A percentile compares a stretch with the other conserved stretches of the same genome.
These are phyloP conservation scores for Apteryx owenii DNA, from an alignment of 2,113 vertebrate species.

Conservation along the genomic window DNA sequence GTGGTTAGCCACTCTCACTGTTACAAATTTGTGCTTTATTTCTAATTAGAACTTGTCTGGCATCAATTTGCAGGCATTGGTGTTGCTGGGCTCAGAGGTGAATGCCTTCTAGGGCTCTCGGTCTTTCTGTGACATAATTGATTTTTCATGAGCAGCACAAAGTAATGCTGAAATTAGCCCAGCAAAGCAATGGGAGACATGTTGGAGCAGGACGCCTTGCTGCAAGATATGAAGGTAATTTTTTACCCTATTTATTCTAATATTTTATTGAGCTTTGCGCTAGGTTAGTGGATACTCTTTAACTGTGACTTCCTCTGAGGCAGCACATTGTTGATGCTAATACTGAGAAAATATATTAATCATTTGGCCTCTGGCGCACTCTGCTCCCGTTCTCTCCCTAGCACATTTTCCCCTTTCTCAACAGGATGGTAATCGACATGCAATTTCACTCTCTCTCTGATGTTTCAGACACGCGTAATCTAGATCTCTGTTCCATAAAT, in stretches of 20 bases:
- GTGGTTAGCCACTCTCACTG: conserved; percentile 31
- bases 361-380: conserved; percentile 55
- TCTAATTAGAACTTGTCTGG: conserved; percentile 38
- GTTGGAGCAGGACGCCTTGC: conserved; percentile 8
- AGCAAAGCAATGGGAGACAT: conserved; percentile 1
- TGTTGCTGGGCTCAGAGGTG: background rate
- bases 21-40: conserved; percentile 44
- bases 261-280: conserved; percentile 52
- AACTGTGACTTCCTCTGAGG: conserved; percentile 56
- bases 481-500: conserved; percentile 11
- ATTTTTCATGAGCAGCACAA: conserved; percentile 53
- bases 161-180: conserved; percentile 40
- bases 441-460: background rate
- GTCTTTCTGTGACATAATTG: conserved; percentile 48
- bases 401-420: conserved; percentile 6
- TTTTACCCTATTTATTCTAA: conserved; percentile 58
- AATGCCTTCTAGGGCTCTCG: conserved; percentile 22
- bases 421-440: conserved; percentile 13
- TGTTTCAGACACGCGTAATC: background rate
- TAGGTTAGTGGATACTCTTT: conserved; percentile 45
- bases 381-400: background rate
- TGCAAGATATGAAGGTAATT: conserved; percentile 41
- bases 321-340: conserved; percentile 54
- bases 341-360: conserved; percentile 52
- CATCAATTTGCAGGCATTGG: conserved; percentile 13